Evolutionary conservation across 2,888 invertebrate species (phyloP), one percentile per base, ranked within the genome.

Genomic region (Eilema griseolum): DNA sequence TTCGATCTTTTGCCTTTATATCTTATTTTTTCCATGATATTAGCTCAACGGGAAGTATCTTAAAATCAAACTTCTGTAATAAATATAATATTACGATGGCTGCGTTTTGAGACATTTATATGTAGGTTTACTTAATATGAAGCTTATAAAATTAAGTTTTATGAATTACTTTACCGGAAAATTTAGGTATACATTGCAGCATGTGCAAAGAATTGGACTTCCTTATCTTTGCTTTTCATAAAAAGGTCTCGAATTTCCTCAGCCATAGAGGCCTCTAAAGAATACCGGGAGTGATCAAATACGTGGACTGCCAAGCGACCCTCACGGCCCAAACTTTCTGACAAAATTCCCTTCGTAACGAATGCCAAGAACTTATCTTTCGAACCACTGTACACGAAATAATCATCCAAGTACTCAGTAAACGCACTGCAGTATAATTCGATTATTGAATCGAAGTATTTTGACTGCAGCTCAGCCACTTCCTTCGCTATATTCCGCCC

Each of bases 401-500:
- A 60, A 0, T 64, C 10, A 12, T 56, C 0, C 2, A 90, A 73
- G 73, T 86, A 90, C 3, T 67, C 23, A 0, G 28, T 59, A 5
- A 92, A 69, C 0, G 74, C 76, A 0, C 31, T 31, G 3, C 74
- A 75, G 63, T 91, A 92, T 7, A 91, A 61, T 23, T 87, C 85
- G 37, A 83, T 75, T 4, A 91, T 75, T 0, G 91, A 88, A 57
- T 85, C 81, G 63, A 89, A 92, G 70, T 88, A 91, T 64, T 81
- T 83, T 4, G 28, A 66, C 0, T 68, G 81, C 7, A 92, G 76
- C 33, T 87, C 82, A 5, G 79, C 74, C 0, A 87, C 72, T 74
- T 91, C 92, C 20, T 77, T 77, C 0, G 84, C 85, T 31, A 91
- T 80, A 61, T 87, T 86, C 24, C 83, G 86, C 0, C 90, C 90